A percentile compares a stretch with the other conserved stretches of the same genome.
These are phyloP conservation scores for Accipiter cooperii DNA, from an alignment of 2,113 vertebrate species.

Conservation along the genomic window DNA sequence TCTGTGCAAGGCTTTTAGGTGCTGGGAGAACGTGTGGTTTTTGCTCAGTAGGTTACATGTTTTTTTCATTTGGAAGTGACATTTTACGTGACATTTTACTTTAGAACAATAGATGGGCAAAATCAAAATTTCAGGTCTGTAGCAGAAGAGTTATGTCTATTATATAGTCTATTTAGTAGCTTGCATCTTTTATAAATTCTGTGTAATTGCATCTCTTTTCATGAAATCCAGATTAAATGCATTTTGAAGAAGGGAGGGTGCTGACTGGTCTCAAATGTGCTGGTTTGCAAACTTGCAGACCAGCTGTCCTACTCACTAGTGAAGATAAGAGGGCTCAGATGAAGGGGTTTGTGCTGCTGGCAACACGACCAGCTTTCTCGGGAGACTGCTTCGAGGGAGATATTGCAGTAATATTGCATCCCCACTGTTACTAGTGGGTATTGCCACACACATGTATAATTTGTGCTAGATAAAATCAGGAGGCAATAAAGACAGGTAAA, in stretches of 20 bases:
- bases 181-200: background rate
- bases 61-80: conserved; percentile 33
- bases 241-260: background rate
- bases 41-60: background rate
- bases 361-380: conserved; percentile 25
- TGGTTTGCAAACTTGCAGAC: conserved; percentile 18
- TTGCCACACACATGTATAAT: background rate
- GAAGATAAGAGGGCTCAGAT: conserved; percentile 28
- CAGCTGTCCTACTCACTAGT: conserved; percentile 16
- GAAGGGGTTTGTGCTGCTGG: conserved; percentile 14
- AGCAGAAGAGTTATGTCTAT: background rate
- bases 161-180: background rate
- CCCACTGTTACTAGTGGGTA: background rate
- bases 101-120: background rate
- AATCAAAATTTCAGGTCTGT: background rate
- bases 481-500: conserved; percentile 28
- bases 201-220: background rate
- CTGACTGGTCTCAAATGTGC: background rate
- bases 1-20: background rate
- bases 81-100: conserved; percentile 13
- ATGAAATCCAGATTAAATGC: background rate
- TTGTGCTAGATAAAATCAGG: conserved; percentile 53
- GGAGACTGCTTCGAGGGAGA: conserved; percentile 41
- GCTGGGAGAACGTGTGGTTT: background rate
- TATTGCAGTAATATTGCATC: background rate